phyloP scores from a whole-genome alignment of 2,888 invertebrate genomes.

The Drepana falcataria region DNA sequence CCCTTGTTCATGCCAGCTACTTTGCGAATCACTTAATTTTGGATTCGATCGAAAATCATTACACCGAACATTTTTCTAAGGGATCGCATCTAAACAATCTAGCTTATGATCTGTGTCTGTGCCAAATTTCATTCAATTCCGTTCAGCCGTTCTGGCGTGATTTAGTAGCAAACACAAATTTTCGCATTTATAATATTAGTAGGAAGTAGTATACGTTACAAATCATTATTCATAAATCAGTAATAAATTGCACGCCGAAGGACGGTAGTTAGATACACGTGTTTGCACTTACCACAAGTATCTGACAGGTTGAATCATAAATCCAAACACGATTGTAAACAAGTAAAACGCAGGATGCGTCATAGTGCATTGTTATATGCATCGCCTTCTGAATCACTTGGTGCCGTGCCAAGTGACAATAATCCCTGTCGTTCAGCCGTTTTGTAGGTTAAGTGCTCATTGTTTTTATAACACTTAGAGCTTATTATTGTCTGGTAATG shows the following conservation, averaged over 20 bases:
- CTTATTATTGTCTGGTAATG: constrained; percentile 15
- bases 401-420: constrained; percentile 31
- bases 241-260: not conserved
- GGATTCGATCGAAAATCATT: no score
- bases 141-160: no score
- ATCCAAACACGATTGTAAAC: constrained; percentile 38
- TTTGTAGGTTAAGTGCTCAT: constrained; percentile 13
- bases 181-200: no score
- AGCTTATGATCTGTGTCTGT: no score
- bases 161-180: no score
- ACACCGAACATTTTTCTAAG: no score
- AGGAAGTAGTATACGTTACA: no score
- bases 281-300: not conserved
- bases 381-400: constrained; percentile 36
- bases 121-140: no score
- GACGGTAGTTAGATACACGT: constrained; percentile 1
- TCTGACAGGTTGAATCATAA: constrained; percentile 45
- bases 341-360: constrained; percentile 45
- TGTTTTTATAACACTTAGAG: constrained; percentile 17
- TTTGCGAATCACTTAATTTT: no score
- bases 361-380: constrained; percentile 39
- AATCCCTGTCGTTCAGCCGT: constrained; percentile 21
- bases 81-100: no score
- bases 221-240: not conserved
- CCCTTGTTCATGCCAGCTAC: no score